phyloP scores from a whole-genome alignment of 2,113 vertebrate species.

The Vireo altiloquus region DNA sequence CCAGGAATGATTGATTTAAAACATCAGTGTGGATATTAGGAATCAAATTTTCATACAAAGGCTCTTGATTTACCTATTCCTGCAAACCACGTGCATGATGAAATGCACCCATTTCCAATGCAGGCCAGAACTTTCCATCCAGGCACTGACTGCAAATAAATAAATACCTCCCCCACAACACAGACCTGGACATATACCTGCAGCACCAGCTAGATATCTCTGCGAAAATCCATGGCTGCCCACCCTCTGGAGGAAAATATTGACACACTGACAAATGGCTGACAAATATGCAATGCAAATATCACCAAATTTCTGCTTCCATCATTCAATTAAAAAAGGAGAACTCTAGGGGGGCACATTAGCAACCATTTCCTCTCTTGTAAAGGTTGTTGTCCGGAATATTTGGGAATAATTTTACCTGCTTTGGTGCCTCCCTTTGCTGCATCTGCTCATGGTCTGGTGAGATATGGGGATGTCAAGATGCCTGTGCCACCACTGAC shows the following conservation, averaged over 20 bases:
- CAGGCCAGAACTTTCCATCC: not conserved
- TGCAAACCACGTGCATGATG: not conserved
- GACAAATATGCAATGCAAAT: not conserved
- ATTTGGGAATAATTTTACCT: not conserved
- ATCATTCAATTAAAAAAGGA: not conserved
- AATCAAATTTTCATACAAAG: not conserved
- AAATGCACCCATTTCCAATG: not conserved
- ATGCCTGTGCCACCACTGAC: not conserved
- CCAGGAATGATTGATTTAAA: not conserved
- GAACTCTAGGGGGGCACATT: not conserved
- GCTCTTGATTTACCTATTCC: not conserved
- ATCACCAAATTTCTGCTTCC: not conserved
- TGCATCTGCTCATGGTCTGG: not conserved
- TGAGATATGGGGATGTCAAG: not conserved
- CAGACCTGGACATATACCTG: fast-evolving
- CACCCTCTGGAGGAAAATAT: not conserved
- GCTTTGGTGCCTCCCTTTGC: not conserved
- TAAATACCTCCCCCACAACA: not conserved
- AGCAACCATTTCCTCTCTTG: not conserved
- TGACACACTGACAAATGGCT: not conserved
- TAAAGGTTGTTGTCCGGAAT: not conserved
- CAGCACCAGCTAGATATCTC: not conserved
- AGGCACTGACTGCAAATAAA: not conserved
- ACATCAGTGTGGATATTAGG: not conserved
- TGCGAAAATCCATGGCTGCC: not conserved